Conservation (phyloP, 2,113 vertebrate genomes). For the Lagopus muta region DNA sequence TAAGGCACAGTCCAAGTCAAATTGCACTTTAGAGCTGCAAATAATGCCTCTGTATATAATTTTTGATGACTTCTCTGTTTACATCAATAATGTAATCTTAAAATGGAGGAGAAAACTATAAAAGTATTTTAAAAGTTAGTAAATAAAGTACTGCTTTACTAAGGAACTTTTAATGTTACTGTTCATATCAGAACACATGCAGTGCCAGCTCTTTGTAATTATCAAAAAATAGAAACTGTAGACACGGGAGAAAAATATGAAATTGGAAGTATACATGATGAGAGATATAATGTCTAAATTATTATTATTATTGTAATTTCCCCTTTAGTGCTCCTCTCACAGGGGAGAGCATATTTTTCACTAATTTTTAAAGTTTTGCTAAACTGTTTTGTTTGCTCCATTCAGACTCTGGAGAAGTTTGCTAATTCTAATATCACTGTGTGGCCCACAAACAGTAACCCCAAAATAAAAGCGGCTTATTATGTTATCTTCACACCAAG, state of each 20-base stretch:
- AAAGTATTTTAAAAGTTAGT: neutral
- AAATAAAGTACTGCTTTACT: conserved; percentile 3
- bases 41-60: neutral
- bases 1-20: neutral
- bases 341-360: neutral
- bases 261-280: neutral
- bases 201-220: conserved; percentile 10
- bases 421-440: neutral
- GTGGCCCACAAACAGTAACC: neutral
- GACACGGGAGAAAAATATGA: neutral
- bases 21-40: neutral
- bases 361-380: neutral
- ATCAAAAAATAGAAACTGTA: conserved; percentile 3
- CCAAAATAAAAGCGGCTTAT: conserved; percentile 9
- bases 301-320: conserved; percentile 25
- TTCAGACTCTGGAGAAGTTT: conserved; percentile 16
- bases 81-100: neutral
- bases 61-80: neutral
- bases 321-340: neutral
- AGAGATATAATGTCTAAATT: conserved; percentile 7
- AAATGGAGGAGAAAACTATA: neutral
- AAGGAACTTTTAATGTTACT: conserved; percentile 34
- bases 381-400: neutral
- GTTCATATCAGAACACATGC: neutral
- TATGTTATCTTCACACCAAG: conserved; percentile 39